Evolutionary conservation across 2,113 vertebrate species (phyloP).

Genomic region (Hippoglossus stenolepis): DNA sequence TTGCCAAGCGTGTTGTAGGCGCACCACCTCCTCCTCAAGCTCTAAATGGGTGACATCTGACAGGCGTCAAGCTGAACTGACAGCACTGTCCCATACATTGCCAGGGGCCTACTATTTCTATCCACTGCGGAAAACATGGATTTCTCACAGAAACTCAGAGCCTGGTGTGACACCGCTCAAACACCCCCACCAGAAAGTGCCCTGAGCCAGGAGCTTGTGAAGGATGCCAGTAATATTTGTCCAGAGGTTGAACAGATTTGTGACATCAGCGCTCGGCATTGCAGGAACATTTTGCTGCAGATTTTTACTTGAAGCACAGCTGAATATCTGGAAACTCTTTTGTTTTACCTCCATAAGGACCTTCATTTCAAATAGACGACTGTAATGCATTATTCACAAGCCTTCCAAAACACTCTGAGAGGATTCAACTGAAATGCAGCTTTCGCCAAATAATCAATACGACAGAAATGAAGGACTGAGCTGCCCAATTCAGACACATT

Average conservation of each 20-base stretch:
- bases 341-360: background rate
- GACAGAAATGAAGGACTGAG: too few relatives aligned
- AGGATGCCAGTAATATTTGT: conserved; percentile 6
- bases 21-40: conserved; percentile 16
- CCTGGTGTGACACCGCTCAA: conserved; percentile 21
- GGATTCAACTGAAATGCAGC: background rate
- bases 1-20: background rate
- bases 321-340: too few relatives aligned
- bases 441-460: background rate
- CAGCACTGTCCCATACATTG: conserved; percentile 28
- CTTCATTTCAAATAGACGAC: conserved; percentile 12
- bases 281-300: background rate
- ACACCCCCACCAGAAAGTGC: conserved; percentile 21
- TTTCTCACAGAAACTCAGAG: conserved; percentile 33
- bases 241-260: conserved; percentile 18
- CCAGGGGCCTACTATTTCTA: conserved; percentile 32
- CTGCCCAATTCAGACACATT: too few relatives aligned
- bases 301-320: background rate
- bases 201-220: conserved; percentile 21
- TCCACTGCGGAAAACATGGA: conserved; percentile 45
- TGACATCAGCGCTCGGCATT: conserved; percentile 5
- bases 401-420: background rate
- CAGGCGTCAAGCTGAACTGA: conserved; percentile 47
- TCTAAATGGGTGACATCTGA: conserved; percentile 50
- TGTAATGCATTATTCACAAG: conserved; percentile 28